Evolutionary conservation across 2,888 invertebrate genomes (phyloP), one percentile per base, ranked within the genome.

Genomic region (Papilio demoleus): DNA sequence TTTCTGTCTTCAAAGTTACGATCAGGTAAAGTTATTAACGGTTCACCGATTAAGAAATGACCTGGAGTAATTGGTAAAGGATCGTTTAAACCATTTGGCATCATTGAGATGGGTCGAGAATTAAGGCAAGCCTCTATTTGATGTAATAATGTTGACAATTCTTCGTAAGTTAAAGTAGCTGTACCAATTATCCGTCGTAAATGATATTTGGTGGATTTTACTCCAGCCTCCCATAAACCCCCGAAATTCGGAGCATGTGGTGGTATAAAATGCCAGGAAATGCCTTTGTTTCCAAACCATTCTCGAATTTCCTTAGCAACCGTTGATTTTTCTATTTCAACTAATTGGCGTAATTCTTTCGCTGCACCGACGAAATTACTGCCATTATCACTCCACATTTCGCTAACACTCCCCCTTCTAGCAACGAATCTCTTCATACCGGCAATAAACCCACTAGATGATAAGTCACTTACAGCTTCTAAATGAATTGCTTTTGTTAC

Each of bases 151-250:
- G 74, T 74, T 11, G 68, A 50, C 53, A 74, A 63, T 36, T 74
- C 72, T 27, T 74, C 72, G 40, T 59, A 73, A 9, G 74, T 72
- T 4, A 72, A 59, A 11, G 71, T 73, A 0, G 70, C 22, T 17
- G 38, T 65, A n/a, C 4, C 34, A 17, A 19, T n/a, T 4, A 63
- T 11, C 14, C n/a, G 47, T 5, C 12, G 8, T 36, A 63, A 63
- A 36, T 47, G 50, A 8, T 66, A 34, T 66, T 74, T 74, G 0
- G 59, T 56, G 1, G 68, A 72, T 14, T 64, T 70, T 1, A 76
- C 67, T 6, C 72, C 75, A 8, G 74, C 71, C 59, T 77, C 77
- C 77, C 75, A 77, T 8, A 75, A 42, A 14, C 75, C 73, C 0
- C 73, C 73, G 61, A 73, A 74, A 42, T 73, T 72, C 22, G 73